Evolutionary conservation across 2,888 invertebrate species (phyloP), one percentile per base, ranked within the genome.

Genomic region (Philhelius pedissequus): DNA sequence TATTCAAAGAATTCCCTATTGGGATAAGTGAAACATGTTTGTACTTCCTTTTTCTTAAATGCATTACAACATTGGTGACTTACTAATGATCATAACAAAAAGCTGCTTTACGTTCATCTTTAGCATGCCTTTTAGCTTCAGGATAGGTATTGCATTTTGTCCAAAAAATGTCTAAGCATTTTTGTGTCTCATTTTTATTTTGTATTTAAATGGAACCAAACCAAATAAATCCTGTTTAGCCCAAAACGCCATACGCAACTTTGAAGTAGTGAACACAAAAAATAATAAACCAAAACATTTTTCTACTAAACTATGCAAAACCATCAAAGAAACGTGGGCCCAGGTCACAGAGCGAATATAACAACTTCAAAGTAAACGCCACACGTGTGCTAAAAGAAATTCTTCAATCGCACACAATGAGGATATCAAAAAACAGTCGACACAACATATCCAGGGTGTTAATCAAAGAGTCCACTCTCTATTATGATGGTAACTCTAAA

Each of bases 401-500:
- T 13, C 40, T 27, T 40, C 40, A 27, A 60, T 40, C 22, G 4
- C 62, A 62, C 27, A 22, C 38, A 43, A 43, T 30, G 35, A 30
- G 30, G 27, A 62, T 30, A 62, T 30, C 43, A 40, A 48, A 48
- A 43, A 60, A 40, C 18, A 27, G 18, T 62, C 25, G 43, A 45
- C 58, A 60, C 35, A 48, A 35, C 54, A 20, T 50, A 30, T 38
- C 25, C 58, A 38, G 27, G 8, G 15, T 52, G 15, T 15, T 52
- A 27, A 30, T 52, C 15, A 30, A 52, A 52, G n/a, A n/a, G n/a
- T 15, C 15, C 38, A 38, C 38, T 27, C 15, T 52, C 20, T 7
- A 20, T 18, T n/a, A 56, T 27, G 52, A 38, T 71, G 71, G 62
- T 45, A 78, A 71, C 77, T 48, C 48, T 48, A 50, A n/a, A 45